phyloP scores from a whole-genome alignment of 2,888 invertebrate species.

The Lochmaea crataegi region DNA sequence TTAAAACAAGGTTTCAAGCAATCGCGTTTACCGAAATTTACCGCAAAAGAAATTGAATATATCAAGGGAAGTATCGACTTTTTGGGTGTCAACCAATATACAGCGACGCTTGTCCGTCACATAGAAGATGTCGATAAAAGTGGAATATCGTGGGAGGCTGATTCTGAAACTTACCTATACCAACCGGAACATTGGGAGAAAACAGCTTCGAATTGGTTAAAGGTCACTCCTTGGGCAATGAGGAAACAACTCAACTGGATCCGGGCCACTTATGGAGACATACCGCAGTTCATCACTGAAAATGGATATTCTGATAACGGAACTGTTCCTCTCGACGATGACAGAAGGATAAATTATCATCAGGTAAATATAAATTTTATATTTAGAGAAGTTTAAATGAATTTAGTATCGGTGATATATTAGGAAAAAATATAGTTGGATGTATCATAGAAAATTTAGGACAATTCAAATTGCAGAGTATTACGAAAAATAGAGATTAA shows the following conservation, averaged over 20 bases:
- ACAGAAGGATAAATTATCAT: conserved; percentile 64
- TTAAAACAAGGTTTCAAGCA: conserved; percentile 69
- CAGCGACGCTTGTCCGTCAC: conserved; percentile 66
- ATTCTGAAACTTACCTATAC: conserved; percentile 18
- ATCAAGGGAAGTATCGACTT: conserved; percentile 74
- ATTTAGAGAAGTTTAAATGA: no score
- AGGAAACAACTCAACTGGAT: conserved; percentile 68
- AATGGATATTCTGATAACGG: conserved; percentile 68
- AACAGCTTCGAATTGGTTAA: conserved; percentile 34
- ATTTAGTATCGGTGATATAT: no score
- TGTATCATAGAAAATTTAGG: no score
- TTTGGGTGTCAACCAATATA: conserved; percentile 81
- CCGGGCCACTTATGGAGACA: conserved; percentile 62
- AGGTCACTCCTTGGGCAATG: conserved; percentile 71
- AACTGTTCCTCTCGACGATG: conserved; percentile 63
- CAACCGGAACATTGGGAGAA: conserved; percentile 40
- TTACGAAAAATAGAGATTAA: no score
- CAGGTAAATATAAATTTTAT: conserved; percentile 43
- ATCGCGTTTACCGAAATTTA: conserved; percentile 74
- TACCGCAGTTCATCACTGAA: conserved; percentile 69
- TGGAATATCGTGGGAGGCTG: conserved; percentile 62
- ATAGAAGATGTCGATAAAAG: conserved; percentile 57
- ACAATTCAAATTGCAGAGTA: no score
- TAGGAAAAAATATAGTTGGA: no score
- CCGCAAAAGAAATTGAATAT: conserved; percentile 69